Percentiles rank a stretch among this genome's conserved stretches.
phyloP scores from a whole-genome alignment of 2,797 vertebrate species.

The Lerista edwardsae region DNA sequence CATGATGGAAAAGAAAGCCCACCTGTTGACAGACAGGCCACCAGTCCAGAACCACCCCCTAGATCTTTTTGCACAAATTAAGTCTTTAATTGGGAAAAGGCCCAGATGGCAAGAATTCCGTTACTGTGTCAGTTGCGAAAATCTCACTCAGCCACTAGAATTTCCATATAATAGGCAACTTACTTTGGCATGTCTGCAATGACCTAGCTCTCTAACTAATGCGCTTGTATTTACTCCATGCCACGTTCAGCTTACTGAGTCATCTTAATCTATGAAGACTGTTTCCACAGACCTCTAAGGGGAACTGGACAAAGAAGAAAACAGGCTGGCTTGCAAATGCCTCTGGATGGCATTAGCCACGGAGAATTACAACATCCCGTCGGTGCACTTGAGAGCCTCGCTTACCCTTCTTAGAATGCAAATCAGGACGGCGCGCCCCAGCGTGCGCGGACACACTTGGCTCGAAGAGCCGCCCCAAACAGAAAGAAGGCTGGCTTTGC shows the following conservation, averaged over 20 bases:
- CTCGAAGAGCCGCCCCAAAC: neutral
- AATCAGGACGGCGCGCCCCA: neutral
- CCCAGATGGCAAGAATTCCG: neutral
- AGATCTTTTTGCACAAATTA: neutral
- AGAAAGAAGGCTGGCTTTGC: neutral
- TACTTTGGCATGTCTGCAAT: neutral
- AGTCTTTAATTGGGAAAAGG: neutral
- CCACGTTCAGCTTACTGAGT: neutral
- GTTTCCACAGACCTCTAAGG: neutral
- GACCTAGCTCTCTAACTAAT: neutral
- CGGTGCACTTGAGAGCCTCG: neutral
- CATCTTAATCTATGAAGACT: neutral
- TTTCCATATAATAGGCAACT: neutral
- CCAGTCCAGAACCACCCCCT: neutral
- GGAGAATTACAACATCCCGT: neutral
- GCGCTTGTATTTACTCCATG: neutral
- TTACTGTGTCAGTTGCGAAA: neutral
- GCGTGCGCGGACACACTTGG: neutral
- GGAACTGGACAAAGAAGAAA: neutral
- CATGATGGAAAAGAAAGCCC: neutral
- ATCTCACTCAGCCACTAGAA: no score
- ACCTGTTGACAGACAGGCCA: constrained; percentile 54
- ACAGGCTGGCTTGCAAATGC: neutral
- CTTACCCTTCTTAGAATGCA: constrained; percentile 15
- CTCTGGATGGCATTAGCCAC: neutral